Percentiles rank a stretch among this genome's conserved stretches.
These are phyloP conservation scores for Catharus bicknelli DNA, from an alignment of 2,113 vertebrate species.

Conservation along the genomic window DNA sequence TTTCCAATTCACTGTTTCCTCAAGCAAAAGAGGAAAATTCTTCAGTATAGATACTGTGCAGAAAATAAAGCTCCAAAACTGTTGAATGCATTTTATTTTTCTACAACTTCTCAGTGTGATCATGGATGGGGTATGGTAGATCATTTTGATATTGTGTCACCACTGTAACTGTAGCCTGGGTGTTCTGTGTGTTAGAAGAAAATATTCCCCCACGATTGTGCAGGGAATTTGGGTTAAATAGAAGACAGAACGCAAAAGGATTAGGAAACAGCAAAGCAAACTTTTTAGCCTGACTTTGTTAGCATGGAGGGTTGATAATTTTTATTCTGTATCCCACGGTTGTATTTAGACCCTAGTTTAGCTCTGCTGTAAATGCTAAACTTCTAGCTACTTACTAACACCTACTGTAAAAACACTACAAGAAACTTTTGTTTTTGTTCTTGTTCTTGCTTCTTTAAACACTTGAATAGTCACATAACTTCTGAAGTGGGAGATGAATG, in stretches of 20 bases:
- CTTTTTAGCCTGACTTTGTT: neutral
- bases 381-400: neutral
- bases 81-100: neutral
- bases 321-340: neutral
- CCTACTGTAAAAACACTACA: neutral
- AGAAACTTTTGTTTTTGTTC: neutral
- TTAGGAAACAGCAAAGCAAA: neutral
- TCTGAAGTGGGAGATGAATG: neutral
- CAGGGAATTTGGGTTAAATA: neutral
- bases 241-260: neutral
- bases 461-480: neutral
- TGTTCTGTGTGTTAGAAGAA: neutral
- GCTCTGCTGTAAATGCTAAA: neutral
- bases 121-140: accelerated
- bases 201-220: neutral
- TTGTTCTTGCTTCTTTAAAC: neutral
- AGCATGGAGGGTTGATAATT: neutral
- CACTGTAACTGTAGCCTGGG: neutral
- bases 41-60: neutral
- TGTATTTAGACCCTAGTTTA: neutral
- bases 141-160: neutral
- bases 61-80: neutral
- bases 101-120: neutral
- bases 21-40: neutral
- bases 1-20: neutral